Evolutionary conservation across 2,113 vertebrate genomes (phyloP).

Genomic region (Brachionichthys hirsutus): DNA sequence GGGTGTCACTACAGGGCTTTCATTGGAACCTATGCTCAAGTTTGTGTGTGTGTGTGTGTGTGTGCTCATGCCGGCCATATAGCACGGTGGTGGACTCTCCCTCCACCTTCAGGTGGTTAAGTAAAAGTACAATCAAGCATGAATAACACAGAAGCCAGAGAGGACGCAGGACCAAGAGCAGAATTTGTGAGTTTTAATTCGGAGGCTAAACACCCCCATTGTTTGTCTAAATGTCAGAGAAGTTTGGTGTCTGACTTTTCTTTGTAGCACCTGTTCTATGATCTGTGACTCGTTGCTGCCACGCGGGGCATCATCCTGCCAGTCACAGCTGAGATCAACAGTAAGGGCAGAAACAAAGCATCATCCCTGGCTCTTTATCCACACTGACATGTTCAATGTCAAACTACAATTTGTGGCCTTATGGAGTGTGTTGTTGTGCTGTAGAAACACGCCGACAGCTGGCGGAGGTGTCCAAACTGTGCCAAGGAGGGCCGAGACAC

Average conservation of each 20-base stretch:
- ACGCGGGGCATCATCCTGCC: conserved; percentile 38
- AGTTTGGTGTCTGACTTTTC: conserved; percentile 21
- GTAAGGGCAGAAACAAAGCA: conserved; percentile 53
- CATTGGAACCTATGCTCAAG: neutral
- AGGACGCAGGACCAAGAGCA: neutral
- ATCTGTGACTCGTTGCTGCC: conserved; percentile 54
- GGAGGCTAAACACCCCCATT: neutral
- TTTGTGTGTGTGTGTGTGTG: no score
- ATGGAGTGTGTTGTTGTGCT: no score
- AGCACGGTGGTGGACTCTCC: conserved; percentile 3
- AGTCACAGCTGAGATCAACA: conserved; percentile 54
- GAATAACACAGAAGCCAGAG: conserved; percentile 24
- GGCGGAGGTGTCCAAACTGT: no score
- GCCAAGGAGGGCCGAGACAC: no score
- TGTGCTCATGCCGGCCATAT: neutral
- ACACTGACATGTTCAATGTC: conserved; percentile 6
- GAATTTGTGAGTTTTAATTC: conserved; percentile 17
- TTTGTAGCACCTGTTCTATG: conserved; percentile 37
- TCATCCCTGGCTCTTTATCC: conserved; percentile 37
- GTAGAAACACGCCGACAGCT: no score
- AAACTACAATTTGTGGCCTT: no score
- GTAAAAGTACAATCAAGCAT: conserved; percentile 23
- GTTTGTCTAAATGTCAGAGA: neutral
- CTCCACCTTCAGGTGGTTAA: conserved; percentile 44
- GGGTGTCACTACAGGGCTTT: conserved; percentile 60